Evolutionary conservation across 2,888 invertebrate genomes (phyloP).

Genomic region (Sepiola atlantica): DNA sequence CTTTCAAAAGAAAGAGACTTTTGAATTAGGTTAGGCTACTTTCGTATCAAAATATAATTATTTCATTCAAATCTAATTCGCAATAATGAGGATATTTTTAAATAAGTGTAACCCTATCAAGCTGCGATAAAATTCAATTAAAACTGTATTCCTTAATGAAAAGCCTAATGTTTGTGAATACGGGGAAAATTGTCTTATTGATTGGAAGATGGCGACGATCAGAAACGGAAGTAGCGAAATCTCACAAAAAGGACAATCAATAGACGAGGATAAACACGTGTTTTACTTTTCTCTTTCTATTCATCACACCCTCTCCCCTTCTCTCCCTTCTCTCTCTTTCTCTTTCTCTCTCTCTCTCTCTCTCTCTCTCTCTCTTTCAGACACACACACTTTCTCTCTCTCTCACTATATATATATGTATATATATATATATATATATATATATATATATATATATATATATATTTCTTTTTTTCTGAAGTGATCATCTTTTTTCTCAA

Average conservation of each 20-base stretch:
- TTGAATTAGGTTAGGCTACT: background rate
- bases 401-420: no score
- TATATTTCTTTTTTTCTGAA: no score
- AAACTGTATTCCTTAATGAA: background rate
- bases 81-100: background rate
- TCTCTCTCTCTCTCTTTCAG: no score
- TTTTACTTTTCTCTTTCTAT: no score
- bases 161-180: background rate
- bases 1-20: background rate
- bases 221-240: background rate
- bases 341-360: no score
- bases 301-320: no score
- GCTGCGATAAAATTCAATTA: background rate
- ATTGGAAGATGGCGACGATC: background rate
- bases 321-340: no score
- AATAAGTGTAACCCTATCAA: background rate
- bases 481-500: no score
- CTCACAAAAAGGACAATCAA: background rate
- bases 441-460: no score
- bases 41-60: background rate
- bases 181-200: background rate
- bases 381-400: no score
- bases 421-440: no score
- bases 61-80: slow-evolving; percentile 14
- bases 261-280: no score